Base-by-base conservation (phyloP, 2,113 vertebrate species). In the Opisthocomus hoazin region DNA sequence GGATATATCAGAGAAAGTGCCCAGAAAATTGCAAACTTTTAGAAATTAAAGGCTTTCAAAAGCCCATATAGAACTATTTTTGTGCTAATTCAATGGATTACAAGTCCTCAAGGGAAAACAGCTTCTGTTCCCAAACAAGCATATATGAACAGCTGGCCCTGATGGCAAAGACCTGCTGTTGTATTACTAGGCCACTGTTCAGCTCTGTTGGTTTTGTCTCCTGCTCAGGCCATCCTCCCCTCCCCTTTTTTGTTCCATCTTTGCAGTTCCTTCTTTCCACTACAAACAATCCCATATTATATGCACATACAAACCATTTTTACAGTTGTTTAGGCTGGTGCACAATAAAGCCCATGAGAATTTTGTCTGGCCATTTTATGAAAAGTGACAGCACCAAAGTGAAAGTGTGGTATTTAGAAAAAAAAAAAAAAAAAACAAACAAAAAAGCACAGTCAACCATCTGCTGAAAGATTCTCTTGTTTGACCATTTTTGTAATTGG, bases 381-480 rank as follows among this genome's bases (percentile, higher is more conserved):
- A 94, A 53, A 92, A 96, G 84, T 81, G 84, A 89, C 53, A 90
- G 84, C 71, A 96, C 36, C 50, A 91, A 34, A 95, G 93, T 56
- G 63, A 93, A 96, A 97, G 64, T 86, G 66, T 16, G 43, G 75
- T 73, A 69, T 61, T 23, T 10, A 29, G 57, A 64, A 87, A 87
- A 30, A 45, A 53, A 32, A 26, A 60, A 65, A n/a, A 64, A 61
- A 56, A 84, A 73, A 71, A 57, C 16, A 45, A 45, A 65, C 46
- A 50, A 41, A 41, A 69, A 46, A 15, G 45, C 56, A 71, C 53
- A 90, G 57, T 64, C 71, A 92, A 57, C 89, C 76, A 87, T 96
- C 94, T 94, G 93, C 73, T 95, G 74, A 96, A 93, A 95, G 77
- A 92, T 81, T 68, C 92, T 90, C 84, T 92, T 91, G 71, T 96